Evolutionary conservation across 2,888 invertebrate species (phyloP), one percentile per base, ranked within the genome.

Genomic region (Acanthosoma haemorrhoidale): DNA sequence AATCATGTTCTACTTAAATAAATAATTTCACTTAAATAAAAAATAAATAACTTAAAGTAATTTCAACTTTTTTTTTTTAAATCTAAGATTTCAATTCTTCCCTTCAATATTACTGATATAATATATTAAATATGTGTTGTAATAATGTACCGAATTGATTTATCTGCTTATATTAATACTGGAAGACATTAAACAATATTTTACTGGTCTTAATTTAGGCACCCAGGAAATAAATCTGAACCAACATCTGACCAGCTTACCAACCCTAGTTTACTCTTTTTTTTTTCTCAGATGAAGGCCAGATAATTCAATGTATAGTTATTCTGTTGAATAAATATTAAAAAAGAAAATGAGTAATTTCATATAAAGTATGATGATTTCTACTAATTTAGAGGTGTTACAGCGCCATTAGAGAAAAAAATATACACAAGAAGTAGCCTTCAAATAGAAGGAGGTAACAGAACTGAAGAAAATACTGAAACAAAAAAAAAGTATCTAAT

Each of bases 161-260:
- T 25, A n/a, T 51, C n/a, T 25, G 38, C 21, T 63, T 31, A 41
- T 41, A 38, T 38, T 39, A 63, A 39, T 29, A 63, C 39, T 63
- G 63, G 63, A 63, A 63, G 63, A 63, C 63, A 39, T 38, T 63
- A 63, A 63, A 15, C 15, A 39, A 63, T 63, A 63, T 63, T 63
- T 41, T 25, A 39, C 3, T 39, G 38, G 8, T 63, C 38, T 29
- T 25, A 63, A 41, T 21, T 21, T 13, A 63, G 2, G 25, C 15
- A 29, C 25, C 41, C 25, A 39, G 16, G 1, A 25, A 39, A 39
- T 25, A 25, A 41, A 63, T 38, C 9, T 6, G 21, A 63, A 63
- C 3, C 25, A 25, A 41, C 25, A 13, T 9, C 8, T 63, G 34
- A 5, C 8, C n/a, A 63, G 5, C 0, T 11, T 8, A 41, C 29